Evolutionary conservation across 2,888 invertebrate species (phyloP), one percentile per base, ranked within the genome.

Genomic region (Stenichneumon culpator): DNA sequence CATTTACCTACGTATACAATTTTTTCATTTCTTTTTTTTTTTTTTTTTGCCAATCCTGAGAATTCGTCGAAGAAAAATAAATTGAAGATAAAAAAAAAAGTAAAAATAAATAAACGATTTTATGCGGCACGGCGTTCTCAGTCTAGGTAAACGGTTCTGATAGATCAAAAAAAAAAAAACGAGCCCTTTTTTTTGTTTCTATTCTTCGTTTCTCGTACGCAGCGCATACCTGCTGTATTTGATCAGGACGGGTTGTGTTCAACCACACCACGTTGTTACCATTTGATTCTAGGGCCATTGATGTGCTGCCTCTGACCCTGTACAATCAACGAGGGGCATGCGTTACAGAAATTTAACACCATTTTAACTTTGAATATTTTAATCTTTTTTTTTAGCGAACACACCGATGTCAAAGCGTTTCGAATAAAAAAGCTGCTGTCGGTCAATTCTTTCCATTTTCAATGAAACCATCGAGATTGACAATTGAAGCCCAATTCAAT

Each of bases 251-350:
- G 88, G 91, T 92, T 89, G 92, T 88, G 90, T 90, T 93, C 89
- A 93, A 93, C 93, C 93, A 93, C 90, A 92, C 90, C 90, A 92
- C 92, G 92, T 92, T 92, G 92, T 90, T 92, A 93, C 93, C 92
- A 90, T 93, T 93, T 89, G 93, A 92, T 92, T 93, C 93, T 90
- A 93, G 91, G 91, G 93, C 92, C 93, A 93, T 93, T 90, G 93
- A 93, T 92, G 90, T 88, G 90, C 89, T 89, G 91, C 90, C 89
- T 91, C 90, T 90, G 89, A 89, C 90, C 91, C 92, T 92, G 91
- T 89, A 90, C 90, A 92, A 90, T 90, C 89, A 90, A 89, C 87
- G 90, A 39, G 57, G 57, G 90, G 89, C 89, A 90, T 84, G 82
- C 84, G 87, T 87, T 86, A 86, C 83, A 60, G 68, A 72, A 70